Percentiles rank a stretch among this genome's conserved stretches.
Evolutionary conservation across 2,113 vertebrate species (phyloP).

Genomic region (Cryptotis parvus): DNA sequence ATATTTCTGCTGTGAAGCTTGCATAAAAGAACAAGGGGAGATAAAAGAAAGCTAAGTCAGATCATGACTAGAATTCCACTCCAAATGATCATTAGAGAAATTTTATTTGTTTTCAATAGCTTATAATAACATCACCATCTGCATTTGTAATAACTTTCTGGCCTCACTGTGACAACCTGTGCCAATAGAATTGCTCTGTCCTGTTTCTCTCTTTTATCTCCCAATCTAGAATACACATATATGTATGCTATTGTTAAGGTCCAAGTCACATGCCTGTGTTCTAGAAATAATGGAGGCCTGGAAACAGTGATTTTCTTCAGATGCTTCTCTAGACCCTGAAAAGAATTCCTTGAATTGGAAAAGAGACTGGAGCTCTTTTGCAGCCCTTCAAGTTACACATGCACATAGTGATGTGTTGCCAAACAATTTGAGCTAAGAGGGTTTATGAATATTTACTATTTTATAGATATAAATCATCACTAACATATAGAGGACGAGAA

Average conservation of each 20-base stretch:
- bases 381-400: not conserved
- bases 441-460: slow-evolving; percentile 19
- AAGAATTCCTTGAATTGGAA: not conserved
- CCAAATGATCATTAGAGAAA: not conserved
- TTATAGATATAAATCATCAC: slow-evolving; percentile 32
- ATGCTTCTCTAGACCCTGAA: not conserved
- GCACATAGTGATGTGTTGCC: not conserved
- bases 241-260: not conserved
- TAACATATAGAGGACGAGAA: not conserved
- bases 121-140: not conserved
- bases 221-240: not conserved
- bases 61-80: not conserved
- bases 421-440: slow-evolving; percentile 23
- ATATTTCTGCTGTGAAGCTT: not conserved
- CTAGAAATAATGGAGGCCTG: not conserved
- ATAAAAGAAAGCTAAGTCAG: not conserved
- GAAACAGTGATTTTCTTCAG: not conserved
- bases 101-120: not conserved
- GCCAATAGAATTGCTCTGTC: not conserved
- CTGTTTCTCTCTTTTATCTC: not conserved
- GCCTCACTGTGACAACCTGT: not conserved
- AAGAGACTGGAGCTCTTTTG: not conserved
- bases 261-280: not conserved
- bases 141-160: not conserved
- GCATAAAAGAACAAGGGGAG: not conserved